Evolutionary conservation across 53 echinoderm and acorn worm genomes (phyloP).

Genomic region (Paracentrotus lividus): DNA sequence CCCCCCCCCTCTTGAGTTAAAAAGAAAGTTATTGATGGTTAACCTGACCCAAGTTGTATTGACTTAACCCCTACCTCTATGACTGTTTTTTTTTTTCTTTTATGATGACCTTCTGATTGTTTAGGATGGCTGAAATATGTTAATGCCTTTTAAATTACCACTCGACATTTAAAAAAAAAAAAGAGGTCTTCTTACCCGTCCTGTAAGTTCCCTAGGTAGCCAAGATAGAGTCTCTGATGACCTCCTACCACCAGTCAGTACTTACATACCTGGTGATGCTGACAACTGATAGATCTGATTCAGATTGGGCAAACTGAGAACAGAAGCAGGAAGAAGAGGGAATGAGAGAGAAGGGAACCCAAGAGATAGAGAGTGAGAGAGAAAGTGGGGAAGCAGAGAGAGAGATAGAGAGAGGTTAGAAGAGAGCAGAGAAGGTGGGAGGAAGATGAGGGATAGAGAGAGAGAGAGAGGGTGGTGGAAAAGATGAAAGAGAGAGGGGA

Average conservation of each 20-base stretch:
- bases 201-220: conserved; percentile 95
- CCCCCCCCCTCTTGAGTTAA: too few species aligned
- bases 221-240: conserved; percentile 96
- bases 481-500: not conserved
- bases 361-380: not conserved
- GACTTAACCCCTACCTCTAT: too few species aligned
- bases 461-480: not conserved
- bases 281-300: conserved; percentile 86
- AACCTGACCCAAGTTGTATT: too few species aligned
- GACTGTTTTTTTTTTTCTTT: too few species aligned
- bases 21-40: too few species aligned
- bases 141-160: too few species aligned
- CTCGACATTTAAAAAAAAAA: too few species aligned
- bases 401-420: not conserved
- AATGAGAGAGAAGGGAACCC: not conserved
- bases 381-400: too few species aligned
- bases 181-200: conserved; percentile 94
- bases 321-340: too few species aligned
- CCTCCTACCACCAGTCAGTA: conserved; percentile 88
- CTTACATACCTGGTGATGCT: conserved; percentile 88
- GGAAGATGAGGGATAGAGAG: not conserved
- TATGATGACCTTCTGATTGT: too few species aligned
- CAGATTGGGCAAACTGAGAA: conserved; percentile 83
- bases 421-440: not conserved
- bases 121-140: too few species aligned